Percentiles rank a stretch among this genome's conserved stretches.
Evolutionary conservation across 1,140 invertebrate genomes (phyloP).

Genomic region (Aricia agestis): DNA sequence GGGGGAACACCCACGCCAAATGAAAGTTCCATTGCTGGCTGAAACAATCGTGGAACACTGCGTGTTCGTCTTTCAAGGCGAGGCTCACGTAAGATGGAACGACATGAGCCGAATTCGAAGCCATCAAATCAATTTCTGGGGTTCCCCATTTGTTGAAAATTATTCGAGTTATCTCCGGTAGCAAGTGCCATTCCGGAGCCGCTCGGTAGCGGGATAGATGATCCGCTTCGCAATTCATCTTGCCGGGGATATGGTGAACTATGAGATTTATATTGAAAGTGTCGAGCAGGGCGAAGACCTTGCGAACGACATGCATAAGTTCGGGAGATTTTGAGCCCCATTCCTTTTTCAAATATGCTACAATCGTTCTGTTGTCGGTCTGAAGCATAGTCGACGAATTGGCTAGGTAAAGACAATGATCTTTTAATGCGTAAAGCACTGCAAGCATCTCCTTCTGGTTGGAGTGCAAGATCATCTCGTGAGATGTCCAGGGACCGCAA

Average conservation of each 20-base stretch:
- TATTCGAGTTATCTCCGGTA: constrained; percentile 31
- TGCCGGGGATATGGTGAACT: constrained; percentile 38
- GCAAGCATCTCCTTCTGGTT: constrained; percentile 48
- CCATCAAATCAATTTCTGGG: constrained; percentile 49
- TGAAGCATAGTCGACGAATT: constrained; percentile 37
- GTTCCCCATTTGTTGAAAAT: constrained; percentile 39
- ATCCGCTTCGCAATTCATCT: constrained; percentile 49
- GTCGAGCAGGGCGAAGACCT: constrained; percentile 36
- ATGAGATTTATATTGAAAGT: constrained; percentile 33
- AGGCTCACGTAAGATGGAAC: constrained; percentile 34
- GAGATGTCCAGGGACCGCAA: constrained; percentile 31
- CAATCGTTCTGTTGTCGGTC: constrained; percentile 50
- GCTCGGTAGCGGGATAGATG: constrained; percentile 36
- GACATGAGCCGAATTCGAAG: constrained; percentile 37
- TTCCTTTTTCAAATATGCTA: constrained; percentile 47
- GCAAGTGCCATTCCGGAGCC: constrained; percentile 51
- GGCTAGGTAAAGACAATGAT: constrained; percentile 19
- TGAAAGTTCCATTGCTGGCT: constrained; percentile 40
- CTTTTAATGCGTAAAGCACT: constrained; percentile 31
- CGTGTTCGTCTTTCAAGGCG: constrained; percentile 34
- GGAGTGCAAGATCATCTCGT: constrained; percentile 35
- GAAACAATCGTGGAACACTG: constrained; percentile 47
- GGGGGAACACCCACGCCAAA: constrained; percentile 56
- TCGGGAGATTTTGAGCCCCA: constrained; percentile 43
- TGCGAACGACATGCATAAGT: constrained; percentile 38